Evolutionary conservation across 2,888 invertebrate species (phyloP), one percentile per base, ranked within the genome.

Genomic region (Watsonalla binaria): DNA sequence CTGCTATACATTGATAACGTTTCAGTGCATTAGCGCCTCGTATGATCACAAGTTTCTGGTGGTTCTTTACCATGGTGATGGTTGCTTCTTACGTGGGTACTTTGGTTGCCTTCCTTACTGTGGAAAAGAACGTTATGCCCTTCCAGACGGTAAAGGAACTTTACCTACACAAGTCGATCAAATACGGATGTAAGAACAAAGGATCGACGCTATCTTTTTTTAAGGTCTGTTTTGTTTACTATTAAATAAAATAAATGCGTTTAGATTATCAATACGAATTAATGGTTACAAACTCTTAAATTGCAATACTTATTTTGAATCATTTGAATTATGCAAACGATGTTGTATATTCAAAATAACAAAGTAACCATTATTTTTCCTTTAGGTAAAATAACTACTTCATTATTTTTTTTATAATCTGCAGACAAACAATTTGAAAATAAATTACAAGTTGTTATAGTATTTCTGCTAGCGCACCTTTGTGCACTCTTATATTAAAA

Each of bases 161-260:
- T 45, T 94, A 95, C 0, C 92, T 93, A 2, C 95, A 95, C 65
- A 94, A 94, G n/a, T 93, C 93, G 37, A 97, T 99, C 54, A 85
- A 94, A 54, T 99, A 97, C 78, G 98, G 98, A 0, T 95, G 96
- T 0, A 95, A 97, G 70, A 78, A 67, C 0, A 93, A 92, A 39
- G 98, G 98, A 35, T 95, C 98, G 5, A 99, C 99, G 0, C 92
- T 93, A 54, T 92, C 93, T 39, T 99, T 98, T 76, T 99, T 99
- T 79, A 92, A 93, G 92, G 98, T 97, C 14, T 42, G 42, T 42
- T 8, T 11, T 2, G 11, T 42, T 42, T 42, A 11, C 42, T 11
- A 42, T 42, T 37, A 9, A 24, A 24, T 24, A 24, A 24, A 24
- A 24, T 24, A 24, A 24, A 24, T 24, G 24, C n/a, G n/a, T n/a